Evolutionary conservation across 2,113 vertebrate genomes (phyloP).

Genomic region (Leucosticte australis): DNA sequence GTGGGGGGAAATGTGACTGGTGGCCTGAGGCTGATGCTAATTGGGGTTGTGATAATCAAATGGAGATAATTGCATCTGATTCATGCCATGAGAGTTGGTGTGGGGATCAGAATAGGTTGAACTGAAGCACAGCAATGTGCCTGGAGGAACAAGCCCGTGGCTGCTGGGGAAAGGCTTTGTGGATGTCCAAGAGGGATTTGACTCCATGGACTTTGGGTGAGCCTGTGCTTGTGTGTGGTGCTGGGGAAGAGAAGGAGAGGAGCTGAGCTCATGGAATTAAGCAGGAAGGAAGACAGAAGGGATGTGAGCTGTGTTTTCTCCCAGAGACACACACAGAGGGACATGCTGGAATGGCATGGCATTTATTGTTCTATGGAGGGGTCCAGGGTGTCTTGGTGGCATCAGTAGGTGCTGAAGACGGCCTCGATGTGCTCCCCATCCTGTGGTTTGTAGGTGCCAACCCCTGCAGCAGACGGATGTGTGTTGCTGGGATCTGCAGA

Average conservation of each 20-base stretch:
- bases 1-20: not conserved
- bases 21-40: not conserved
- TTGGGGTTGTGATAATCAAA: not conserved
- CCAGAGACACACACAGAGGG: not conserved
- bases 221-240: not conserved
- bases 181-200: too few species aligned
- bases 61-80: not conserved
- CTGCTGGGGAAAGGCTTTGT: not conserved
- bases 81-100: not conserved
- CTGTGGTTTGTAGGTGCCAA: conserved; percentile 29
- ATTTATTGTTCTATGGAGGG: not conserved
- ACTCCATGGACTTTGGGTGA: not conserved
- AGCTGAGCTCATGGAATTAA: not conserved
- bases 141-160: not conserved
- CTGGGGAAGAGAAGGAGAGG: not conserved
- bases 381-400: fast-evolving
- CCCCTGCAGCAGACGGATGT: not conserved
- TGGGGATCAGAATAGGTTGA: not conserved
- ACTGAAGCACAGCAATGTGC: not conserved
- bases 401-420: conserved; percentile 65
- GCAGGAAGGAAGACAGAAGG: not conserved
- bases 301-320: not conserved
- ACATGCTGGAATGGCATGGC: not conserved
- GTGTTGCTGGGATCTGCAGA: fast-evolving
- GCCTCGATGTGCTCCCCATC: conserved; percentile 55